phyloP scores from a whole-genome alignment of 1,140 invertebrate species.

The Drosophila oshimai region DNA sequence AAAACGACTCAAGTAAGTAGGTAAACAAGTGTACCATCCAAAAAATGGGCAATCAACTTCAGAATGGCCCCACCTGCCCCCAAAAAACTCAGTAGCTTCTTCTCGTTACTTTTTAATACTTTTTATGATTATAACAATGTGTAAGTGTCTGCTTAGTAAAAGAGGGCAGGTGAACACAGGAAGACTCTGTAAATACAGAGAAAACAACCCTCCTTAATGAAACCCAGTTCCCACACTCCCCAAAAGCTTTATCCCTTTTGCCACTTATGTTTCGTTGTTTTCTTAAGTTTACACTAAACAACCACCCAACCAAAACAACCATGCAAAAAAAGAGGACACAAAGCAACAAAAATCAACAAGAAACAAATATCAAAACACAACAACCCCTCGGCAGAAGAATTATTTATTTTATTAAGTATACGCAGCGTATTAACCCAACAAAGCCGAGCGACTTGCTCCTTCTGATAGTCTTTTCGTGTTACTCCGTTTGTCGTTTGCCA shows the following conservation, averaged over 20 bases:
- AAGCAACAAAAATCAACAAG: conserved; percentile 25
- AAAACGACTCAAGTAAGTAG: conserved; percentile 38
- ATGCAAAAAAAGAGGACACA: conserved; percentile 5
- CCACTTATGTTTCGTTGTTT: conserved; percentile 56
- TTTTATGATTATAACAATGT: conserved; percentile 78
- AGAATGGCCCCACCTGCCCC: conserved; percentile 66
- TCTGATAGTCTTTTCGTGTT: conserved; percentile 76
- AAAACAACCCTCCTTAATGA: conserved; percentile 51
- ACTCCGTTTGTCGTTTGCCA: conserved; percentile 49
- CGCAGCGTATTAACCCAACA: conserved; percentile 50
- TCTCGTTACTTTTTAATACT: conserved; percentile 75
- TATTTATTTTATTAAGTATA: conserved; percentile 70
- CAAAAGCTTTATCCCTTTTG: conserved; percentile 51
- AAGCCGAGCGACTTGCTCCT: conserved; percentile 32
- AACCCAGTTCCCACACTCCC: conserved; percentile 17
- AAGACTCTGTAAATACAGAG: conserved; percentile 58
- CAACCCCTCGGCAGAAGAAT: conserved; percentile 33
- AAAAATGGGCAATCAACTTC: conserved; percentile 78
- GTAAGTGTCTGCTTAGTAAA: conserved; percentile 58
- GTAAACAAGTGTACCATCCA: conserved; percentile 71
- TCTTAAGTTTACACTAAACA: conserved; percentile 69
- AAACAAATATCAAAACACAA: conserved; percentile 45
- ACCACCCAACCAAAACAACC: conserved; percentile 24
- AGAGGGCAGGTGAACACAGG: not conserved
- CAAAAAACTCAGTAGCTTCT: conserved; percentile 1